These are phyloP conservation scores for Clitarchus hookeri DNA, from an alignment of 2,888 invertebrate species.

Conservation along the genomic window DNA sequence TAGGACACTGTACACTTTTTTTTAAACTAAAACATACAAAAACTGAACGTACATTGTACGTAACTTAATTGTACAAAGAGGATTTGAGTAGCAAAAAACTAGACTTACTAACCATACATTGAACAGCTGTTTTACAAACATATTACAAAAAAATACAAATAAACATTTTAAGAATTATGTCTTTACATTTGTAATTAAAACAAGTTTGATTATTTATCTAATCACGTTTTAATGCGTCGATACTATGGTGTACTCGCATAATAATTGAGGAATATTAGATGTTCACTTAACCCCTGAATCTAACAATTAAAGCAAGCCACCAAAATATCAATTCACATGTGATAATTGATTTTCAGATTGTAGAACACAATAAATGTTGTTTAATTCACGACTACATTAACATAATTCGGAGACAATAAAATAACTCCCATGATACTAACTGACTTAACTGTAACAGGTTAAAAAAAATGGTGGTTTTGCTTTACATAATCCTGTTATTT, in stretches of 20 bases:
- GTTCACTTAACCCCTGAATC: slow-evolving; percentile 36
- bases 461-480: neutral
- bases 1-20: neutral
- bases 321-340: slow-evolving; percentile 16
- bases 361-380: neutral
- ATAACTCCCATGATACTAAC: neutral
- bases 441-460: neutral
- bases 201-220: slow-evolving; percentile 30
- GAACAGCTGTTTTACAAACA: slow-evolving; percentile 23
- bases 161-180: slow-evolving; percentile 16
- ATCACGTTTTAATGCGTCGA: slow-evolving; percentile 4
- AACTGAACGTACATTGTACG: slow-evolving; percentile 26
- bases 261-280: slow-evolving; percentile 25
- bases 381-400: neutral
- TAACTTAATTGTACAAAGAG: slow-evolving; percentile 28
- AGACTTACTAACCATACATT: slow-evolving; percentile 26
- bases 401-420: neutral
- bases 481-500: neutral
- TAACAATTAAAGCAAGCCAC: neutral
- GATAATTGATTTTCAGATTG: neutral
- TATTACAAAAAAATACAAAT: slow-evolving; percentile 28
- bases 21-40: slow-evolving; percentile 23
- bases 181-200: slow-evolving; percentile 30
- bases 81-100: slow-evolving; percentile 25
- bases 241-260: slow-evolving; percentile 10